These are phyloP conservation scores for Ceraclea dissimilis DNA, from an alignment of 2,888 invertebrate genomes.

Conservation along the genomic window DNA sequence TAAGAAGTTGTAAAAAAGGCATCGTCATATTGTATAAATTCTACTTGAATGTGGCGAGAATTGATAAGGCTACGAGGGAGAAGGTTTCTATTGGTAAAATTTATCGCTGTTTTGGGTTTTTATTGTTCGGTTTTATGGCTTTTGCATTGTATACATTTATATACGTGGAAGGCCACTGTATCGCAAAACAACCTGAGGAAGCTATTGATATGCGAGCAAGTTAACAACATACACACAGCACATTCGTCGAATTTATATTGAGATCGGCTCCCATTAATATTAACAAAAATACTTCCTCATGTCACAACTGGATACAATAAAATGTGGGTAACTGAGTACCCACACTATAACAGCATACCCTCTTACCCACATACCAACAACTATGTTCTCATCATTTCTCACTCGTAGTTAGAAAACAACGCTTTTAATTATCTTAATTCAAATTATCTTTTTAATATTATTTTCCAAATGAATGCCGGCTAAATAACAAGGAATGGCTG, in stretches of 20 bases:
- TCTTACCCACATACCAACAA: too few relatives aligned
- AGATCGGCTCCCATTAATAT: constrained; percentile 22
- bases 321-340: too few relatives aligned
- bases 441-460: constrained; percentile 24
- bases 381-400: constrained; percentile 6
- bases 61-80: constrained; percentile 41
- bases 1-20: constrained; percentile 29
- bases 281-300: constrained; percentile 23
- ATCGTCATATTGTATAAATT: constrained; percentile 45
- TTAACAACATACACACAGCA: constrained; percentile 14
- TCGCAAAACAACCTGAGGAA: constrained; percentile 24
- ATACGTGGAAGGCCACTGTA: constrained; percentile 14
- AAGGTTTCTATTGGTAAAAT: constrained; percentile 34
- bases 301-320: constrained; percentile 5
- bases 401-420: constrained; percentile 21
- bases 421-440: constrained; percentile 25
- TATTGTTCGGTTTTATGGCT: constrained; percentile 54
- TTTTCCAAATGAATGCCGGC: constrained; percentile 23
- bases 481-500: constrained; percentile 6
- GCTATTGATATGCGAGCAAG: constrained; percentile 24
- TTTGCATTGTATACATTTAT: constrained; percentile 24
- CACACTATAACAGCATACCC: too few relatives aligned
- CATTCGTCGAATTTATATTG: constrained; percentile 22
- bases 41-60: constrained; percentile 29
- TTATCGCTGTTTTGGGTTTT: constrained; percentile 53